phyloP scores from a whole-genome alignment of 2,797 vertebrate genomes.

The Etheostoma perlongum region DNA sequence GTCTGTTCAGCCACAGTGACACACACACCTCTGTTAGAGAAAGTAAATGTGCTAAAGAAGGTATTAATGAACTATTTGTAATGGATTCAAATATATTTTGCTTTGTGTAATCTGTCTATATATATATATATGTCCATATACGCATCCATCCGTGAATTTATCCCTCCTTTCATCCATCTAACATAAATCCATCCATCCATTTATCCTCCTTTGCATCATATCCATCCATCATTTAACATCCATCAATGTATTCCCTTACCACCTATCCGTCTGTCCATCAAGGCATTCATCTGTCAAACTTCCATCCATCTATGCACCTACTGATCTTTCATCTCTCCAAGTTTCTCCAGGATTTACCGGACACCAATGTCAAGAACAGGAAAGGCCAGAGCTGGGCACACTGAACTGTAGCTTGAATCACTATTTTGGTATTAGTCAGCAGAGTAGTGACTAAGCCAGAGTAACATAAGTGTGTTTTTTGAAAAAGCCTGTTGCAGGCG shows the following conservation, averaged over 20 bases:
- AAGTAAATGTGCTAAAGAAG: background rate
- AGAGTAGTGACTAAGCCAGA: slow-evolving; percentile 15
- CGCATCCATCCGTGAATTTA: no score
- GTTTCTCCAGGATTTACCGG: background rate
- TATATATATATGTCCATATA: no score
- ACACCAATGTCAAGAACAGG: background rate
- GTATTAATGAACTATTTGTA: background rate
- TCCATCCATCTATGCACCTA: background rate
- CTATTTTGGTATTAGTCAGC: slow-evolving; percentile 27
- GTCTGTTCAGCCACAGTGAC: slow-evolving; percentile 12
- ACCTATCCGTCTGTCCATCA: background rate
- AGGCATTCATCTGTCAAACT: background rate
- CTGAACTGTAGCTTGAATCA: background rate
- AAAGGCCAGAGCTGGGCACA: background rate
- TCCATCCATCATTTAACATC: background rate
- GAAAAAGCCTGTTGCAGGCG: slow-evolving; percentile 20
- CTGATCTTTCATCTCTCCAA: background rate
- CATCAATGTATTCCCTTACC: no score
- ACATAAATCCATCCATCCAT: background rate
- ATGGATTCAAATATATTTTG: background rate
- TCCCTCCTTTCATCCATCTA: background rate
- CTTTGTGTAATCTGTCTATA: background rate
- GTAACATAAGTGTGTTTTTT: slow-evolving; percentile 36
- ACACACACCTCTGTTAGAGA: background rate
- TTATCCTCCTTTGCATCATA: background rate